Evolutionary conservation across 2,797 vertebrate genomes (phyloP).

Genomic region (Pangasius djambal): DNA sequence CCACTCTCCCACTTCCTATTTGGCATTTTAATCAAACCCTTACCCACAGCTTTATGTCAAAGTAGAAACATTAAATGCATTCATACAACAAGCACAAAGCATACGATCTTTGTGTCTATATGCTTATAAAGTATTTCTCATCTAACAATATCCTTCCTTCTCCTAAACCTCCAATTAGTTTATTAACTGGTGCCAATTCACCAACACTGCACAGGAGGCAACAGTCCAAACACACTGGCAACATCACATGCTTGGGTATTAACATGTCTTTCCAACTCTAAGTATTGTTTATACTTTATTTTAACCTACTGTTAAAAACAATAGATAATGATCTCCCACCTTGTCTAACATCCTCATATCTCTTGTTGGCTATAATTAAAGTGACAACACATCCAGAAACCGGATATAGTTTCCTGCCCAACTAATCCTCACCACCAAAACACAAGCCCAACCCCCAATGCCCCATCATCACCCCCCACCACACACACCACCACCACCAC

Average conservation of each 20-base stretch:
- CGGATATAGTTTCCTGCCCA: neutral
- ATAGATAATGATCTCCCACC: slow-evolving; percentile 2
- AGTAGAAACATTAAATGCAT: neutral
- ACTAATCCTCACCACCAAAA: neutral
- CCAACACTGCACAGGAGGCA: neutral
- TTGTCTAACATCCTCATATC: neutral
- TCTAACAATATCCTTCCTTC: neutral
- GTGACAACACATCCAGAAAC: neutral
- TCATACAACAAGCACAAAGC: neutral
- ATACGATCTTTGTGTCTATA: neutral
- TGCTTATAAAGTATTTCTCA: neutral
- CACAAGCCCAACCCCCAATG: neutral
- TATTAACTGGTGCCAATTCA: neutral
- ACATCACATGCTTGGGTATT: slow-evolving; percentile 4
- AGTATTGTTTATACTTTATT: neutral
- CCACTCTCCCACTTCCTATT: neutral
- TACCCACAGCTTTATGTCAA: neutral
- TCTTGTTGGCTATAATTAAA: neutral
- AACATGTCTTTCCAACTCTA: neutral
- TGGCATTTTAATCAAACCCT: slow-evolving; percentile 13
- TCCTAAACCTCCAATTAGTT: neutral
- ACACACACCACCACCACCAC: neutral
- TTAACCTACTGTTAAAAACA: slow-evolving; percentile 1
- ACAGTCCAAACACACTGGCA: neutral
- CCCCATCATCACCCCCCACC: too few species aligned